Percentiles rank a stretch among this genome's conserved stretches.
These are phyloP conservation scores for Ashinkailepas kermadecensis DNA, from an alignment of 2,888 invertebrate genomes.

Conservation along the genomic window DNA sequence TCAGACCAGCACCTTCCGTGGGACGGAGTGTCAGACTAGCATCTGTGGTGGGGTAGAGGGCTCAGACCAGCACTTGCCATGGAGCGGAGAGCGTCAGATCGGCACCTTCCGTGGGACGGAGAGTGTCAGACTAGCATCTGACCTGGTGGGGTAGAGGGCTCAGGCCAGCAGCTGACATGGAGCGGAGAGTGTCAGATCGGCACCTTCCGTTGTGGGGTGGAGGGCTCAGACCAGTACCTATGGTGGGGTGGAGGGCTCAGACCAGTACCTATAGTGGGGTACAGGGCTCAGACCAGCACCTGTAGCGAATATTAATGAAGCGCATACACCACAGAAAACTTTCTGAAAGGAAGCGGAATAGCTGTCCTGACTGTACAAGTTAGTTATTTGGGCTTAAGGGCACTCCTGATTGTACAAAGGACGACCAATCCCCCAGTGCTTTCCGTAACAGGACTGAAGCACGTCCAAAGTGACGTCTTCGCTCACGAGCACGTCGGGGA, in stretches of 20 bases:
- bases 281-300: neutral
- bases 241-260: neutral
- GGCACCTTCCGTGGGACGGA: neutral
- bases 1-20: neutral
- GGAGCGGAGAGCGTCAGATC: neutral
- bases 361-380: no score
- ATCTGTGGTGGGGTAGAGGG: neutral
- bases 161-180: neutral
- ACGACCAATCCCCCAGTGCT: no score
- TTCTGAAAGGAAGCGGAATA: no score
- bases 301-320: no score
- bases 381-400: no score
- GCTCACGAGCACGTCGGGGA: no score
- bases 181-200: slow-evolving; percentile 21
- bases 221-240: neutral
- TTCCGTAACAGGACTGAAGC: no score
- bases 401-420: no score
- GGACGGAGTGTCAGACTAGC: neutral
- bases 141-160: neutral
- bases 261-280: slow-evolving; percentile 19
- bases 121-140: neutral
- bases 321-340: no score
- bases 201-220: neutral
- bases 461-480: no score
- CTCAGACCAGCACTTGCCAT: no score